Evolutionary conservation across 2,113 vertebrate species (phyloP).

Genomic region (Mionectes macconnelli): DNA sequence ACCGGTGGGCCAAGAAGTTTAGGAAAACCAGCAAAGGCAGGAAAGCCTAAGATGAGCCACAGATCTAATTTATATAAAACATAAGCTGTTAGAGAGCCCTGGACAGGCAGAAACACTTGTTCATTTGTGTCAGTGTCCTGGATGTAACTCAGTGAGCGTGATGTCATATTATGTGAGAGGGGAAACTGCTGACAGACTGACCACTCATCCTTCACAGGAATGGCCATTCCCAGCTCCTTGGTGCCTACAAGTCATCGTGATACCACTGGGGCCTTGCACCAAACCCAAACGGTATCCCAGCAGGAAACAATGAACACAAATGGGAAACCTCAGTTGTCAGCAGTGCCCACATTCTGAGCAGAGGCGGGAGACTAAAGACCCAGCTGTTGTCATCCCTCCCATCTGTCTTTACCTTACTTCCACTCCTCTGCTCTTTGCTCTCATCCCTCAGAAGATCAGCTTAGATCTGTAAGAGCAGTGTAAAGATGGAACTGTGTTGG

Average conservation of each 20-base stretch:
- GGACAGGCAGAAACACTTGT: neutral
- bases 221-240: accelerated
- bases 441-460: neutral
- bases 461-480: neutral
- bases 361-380: neutral
- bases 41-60: neutral
- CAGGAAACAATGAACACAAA: neutral
- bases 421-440: neutral
- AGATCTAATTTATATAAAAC: neutral
- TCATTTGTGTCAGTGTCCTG: neutral
- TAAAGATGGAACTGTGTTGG: neutral
- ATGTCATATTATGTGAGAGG: accelerated
- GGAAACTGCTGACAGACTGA: neutral
- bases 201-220: accelerated
- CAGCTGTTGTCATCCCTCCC: neutral
- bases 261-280: neutral
- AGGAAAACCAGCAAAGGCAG: neutral
- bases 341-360: neutral
- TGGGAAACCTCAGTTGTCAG: neutral
- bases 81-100: neutral
- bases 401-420: neutral
- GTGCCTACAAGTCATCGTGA: accelerated
- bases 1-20: neutral
- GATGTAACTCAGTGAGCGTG: neutral
- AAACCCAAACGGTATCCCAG: neutral